Percentiles rank a stretch among this genome's conserved stretches.
These are phyloP conservation scores for Xestia sexstrigata DNA, from an alignment of 2,888 invertebrate genomes.

Conservation along the genomic window DNA sequence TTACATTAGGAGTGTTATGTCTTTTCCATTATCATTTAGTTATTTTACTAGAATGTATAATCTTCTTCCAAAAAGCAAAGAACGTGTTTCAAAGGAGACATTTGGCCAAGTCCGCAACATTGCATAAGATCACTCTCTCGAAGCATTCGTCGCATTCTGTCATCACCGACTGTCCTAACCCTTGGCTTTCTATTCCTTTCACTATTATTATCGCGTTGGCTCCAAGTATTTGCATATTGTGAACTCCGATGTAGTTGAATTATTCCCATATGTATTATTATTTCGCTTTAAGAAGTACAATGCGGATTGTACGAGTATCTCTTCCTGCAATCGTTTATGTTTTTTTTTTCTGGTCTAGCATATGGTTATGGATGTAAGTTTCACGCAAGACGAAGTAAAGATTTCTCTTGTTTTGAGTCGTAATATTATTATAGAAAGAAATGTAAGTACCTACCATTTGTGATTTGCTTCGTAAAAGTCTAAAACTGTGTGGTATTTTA, in stretches of 20 bases:
- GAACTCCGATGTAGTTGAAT: constrained; percentile 14
- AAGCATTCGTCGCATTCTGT: background rate
- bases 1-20: too few species aligned
- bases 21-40: background rate
- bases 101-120: background rate
- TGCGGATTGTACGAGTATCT: background rate
- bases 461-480: too few species aligned
- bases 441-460: too few species aligned
- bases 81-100: background rate
- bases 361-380: background rate
- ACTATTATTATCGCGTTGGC: constrained; percentile 41
- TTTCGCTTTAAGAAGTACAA: constrained; percentile 11
- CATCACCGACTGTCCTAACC: constrained; percentile 20
- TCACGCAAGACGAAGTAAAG: background rate
- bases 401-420: background rate
- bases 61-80: background rate
- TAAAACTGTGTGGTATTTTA: too few species aligned
- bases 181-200: constrained; percentile 52
- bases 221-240: constrained; percentile 49
- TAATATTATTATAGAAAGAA: too few species aligned
- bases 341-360: background rate
- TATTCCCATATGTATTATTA: constrained; percentile 30
- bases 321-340: background rate
- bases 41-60: background rate
- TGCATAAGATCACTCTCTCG: constrained; percentile 24